A percentile compares a stretch with the other conserved stretches of the same genome.
These are phyloP conservation scores for Monochamus saltuarius DNA, from an alignment of 1,140 invertebrate species.

Conservation along the genomic window DNA sequence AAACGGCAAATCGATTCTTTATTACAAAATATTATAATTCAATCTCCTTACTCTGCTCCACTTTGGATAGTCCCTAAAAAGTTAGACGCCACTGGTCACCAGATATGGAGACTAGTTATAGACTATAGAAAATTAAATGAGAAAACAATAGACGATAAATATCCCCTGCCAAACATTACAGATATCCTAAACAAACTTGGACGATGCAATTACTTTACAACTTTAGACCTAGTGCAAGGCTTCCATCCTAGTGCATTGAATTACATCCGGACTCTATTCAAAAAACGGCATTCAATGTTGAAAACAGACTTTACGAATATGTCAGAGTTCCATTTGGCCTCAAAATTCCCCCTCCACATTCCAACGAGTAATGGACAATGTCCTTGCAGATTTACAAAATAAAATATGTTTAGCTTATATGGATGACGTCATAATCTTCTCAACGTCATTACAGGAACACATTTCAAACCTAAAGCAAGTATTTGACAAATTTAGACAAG, in stretches of 20 bases:
- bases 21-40: slow-evolving; percentile 22
- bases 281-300: slow-evolving; percentile 47
- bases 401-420: slow-evolving; percentile 11
- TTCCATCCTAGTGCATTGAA: slow-evolving; percentile 20
- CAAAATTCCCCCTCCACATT: slow-evolving; percentile 8
- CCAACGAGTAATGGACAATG: slow-evolving; percentile 16
- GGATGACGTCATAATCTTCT: slow-evolving; percentile 4
- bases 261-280: slow-evolving; percentile 21
- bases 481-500: neutral
- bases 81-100: slow-evolving; percentile 34
- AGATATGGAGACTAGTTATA: slow-evolving; percentile 47
- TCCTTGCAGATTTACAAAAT: slow-evolving; percentile 5
- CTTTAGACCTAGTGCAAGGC: slow-evolving; percentile 47
- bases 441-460: neutral
- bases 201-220: slow-evolving; percentile 44
- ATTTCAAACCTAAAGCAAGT: slow-evolving; percentile 20
- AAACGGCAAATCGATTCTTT: slow-evolving; percentile 28
- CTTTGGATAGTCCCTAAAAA: slow-evolving; percentile 40
- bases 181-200: slow-evolving; percentile 49
- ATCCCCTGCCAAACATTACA: slow-evolving; percentile 57
- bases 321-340: slow-evolving; percentile 3
- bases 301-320: slow-evolving; percentile 26
- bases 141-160: slow-evolving; percentile 46
- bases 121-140: slow-evolving; percentile 50
- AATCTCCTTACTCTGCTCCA: slow-evolving; percentile 20